Evolutionary conservation across 2,888 invertebrate species (phyloP), one percentile per base, ranked within the genome.

Genomic region (Imbricaverruca yamaguchii): DNA sequence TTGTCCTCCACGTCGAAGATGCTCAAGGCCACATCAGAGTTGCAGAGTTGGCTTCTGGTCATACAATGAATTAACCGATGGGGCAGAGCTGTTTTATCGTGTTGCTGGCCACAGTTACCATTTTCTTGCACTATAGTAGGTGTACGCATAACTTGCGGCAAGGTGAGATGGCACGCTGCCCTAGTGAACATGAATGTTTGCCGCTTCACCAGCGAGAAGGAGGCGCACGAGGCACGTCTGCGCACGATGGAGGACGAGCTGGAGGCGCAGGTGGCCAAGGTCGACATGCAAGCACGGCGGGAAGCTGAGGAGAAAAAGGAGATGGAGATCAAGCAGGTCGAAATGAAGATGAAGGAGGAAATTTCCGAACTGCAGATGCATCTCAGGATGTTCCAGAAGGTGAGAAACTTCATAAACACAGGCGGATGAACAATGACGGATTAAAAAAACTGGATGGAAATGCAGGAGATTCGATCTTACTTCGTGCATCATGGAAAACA

Each of bases 161-260:
- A 39, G 39, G 39, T 39, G 39, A 39, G 39, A 4, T 39, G 39
- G 4, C 4, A 39, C 39, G 39, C 39, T 39, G 39, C 39, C 39
- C 39, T 39, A 4, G 39, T 39, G 39, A 39, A 39, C 39, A 39
- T 39, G 4, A 1, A 39, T 39, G 39, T 39, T 39, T 39, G 39
- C 39, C 39, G 39, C 25, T 0, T 81, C 81, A 57, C 13, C 85
- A 89, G 90, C 83, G 90, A 90, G 84, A 88, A 89, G 81, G 89
- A 89, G 82, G 87, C 87, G 83, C 90, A 90, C 85, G 87, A 89
- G 80, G 85, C 87, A 61, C 88, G 89, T 82, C 85, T 91, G 84
- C 87, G 88, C 80, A 88, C 88, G 82, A 86, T 91, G 84, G 91
- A 91, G 84, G 89, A 89, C 81, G 91, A 91, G 85, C 86, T 90